These are phyloP conservation scores for Psittacara wagleri DNA, from an alignment of 2,113 vertebrate genomes.

Conservation along the genomic window DNA sequence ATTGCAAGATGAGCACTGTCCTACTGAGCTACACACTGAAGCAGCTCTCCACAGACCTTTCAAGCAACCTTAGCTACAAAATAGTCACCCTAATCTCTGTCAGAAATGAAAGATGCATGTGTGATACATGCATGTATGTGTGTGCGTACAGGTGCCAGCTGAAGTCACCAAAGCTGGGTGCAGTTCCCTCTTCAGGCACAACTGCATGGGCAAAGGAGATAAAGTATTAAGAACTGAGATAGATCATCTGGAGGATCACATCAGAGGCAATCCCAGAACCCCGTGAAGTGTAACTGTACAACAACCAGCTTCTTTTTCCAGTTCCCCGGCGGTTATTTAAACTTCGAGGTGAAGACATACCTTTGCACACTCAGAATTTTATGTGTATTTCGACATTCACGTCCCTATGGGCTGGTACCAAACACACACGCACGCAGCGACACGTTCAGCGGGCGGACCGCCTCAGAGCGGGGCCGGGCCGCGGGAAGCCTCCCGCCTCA, in stretches of 20 bases:
- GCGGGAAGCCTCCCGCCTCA: neutral
- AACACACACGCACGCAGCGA: accelerated
- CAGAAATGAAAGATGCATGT: neutral
- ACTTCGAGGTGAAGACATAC: neutral
- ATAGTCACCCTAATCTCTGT: neutral
- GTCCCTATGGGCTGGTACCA: neutral
- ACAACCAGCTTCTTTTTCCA: neutral
- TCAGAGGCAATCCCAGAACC: neutral
- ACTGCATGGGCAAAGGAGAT: neutral
- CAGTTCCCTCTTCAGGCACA: neutral
- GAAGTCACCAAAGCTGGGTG: accelerated
- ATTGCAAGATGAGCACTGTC: no score
- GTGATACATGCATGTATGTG: accelerated
- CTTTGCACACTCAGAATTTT: neutral
- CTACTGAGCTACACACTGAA: neutral
- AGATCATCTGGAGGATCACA: neutral
- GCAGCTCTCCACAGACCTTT: neutral
- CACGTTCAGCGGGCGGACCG: accelerated
- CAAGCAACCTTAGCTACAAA: neutral
- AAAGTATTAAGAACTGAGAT: neutral
- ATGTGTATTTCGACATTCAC: neutral
- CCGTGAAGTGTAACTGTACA: accelerated
- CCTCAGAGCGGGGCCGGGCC: neutral
- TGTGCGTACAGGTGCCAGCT: accelerated
- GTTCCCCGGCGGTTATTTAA: neutral